Evolutionary conservation across 1,140 invertebrate genomes (phyloP).

Genomic region (Protaetia brevitarsis): DNA sequence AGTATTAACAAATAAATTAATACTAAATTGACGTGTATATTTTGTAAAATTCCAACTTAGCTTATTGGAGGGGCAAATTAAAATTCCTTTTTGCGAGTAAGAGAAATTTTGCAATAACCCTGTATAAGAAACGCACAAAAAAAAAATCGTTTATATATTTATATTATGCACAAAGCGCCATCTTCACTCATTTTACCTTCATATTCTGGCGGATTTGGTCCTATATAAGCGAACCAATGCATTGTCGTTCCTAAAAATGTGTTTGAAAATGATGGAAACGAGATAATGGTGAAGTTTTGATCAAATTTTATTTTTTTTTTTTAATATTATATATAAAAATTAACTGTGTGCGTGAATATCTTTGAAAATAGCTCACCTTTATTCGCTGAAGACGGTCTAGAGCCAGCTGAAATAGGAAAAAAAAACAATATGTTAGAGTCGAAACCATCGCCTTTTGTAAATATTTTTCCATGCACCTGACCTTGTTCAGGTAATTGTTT

Average conservation of each 20-base stretch:
- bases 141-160: background rate
- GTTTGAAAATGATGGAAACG: constrained; percentile 8
- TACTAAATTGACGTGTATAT: no score
- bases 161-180: background rate
- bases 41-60: no score
- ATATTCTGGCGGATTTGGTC: constrained; percentile 35
- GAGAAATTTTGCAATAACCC: no score
- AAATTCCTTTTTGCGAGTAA: no score
- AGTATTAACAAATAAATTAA: no score
- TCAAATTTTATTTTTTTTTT: background rate
- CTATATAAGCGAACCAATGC: constrained; percentile 39
- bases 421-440: background rate
- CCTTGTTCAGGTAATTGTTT: background rate
- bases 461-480: background rate
- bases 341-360: background rate
- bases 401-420: constrained; percentile 33
- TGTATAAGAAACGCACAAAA: no score
- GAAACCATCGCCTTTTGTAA: background rate
- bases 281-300: background rate
- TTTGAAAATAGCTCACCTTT: constrained; percentile 27
- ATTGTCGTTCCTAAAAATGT: constrained; percentile 30
- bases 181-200: constrained; percentile 26
- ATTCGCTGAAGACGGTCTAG: constrained; percentile 34
- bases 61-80: no score
- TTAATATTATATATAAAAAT: background rate